Evolutionary conservation across 2,113 vertebrate species (phyloP).

Genomic region (Sardina pilchardus): DNA sequence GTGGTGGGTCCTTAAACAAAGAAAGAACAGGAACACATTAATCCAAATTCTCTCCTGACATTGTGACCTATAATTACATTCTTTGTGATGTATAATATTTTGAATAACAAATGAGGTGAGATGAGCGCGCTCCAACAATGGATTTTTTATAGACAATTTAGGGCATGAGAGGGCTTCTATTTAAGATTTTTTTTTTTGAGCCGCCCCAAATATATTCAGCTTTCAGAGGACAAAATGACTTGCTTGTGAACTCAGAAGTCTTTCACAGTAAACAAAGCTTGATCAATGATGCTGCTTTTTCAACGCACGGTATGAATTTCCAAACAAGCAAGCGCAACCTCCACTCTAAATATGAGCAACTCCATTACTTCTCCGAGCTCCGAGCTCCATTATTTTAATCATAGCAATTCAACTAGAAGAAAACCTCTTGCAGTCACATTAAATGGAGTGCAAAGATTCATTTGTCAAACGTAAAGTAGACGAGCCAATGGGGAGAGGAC

Average conservation of each 20-base stretch:
- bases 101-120: conserved; percentile 5
- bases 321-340: background rate
- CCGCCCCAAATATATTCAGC: background rate
- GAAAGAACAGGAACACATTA: background rate
- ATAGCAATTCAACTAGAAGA: conserved; percentile 5
- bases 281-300: conserved; percentile 14
- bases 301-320: background rate
- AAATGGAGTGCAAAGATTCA: background rate
- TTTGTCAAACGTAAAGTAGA: conserved; percentile 7
- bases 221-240: background rate
- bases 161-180: background rate
- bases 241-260: background rate
- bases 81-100: conserved; percentile 10
- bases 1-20: background rate
- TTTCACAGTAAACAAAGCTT: conserved; percentile 5
- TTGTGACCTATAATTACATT: conserved; percentile 26
- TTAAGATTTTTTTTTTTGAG: background rate
- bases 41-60: background rate
- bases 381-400: conserved; percentile 1
- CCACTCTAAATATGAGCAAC: background rate
- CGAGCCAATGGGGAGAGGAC: background rate
- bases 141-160: background rate
- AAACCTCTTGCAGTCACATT: conserved; percentile 11
- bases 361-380: background rate
- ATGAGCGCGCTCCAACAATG: background rate